A percentile compares a stretch with the other conserved stretches of the same genome.
Evolutionary conservation across 2,797 vertebrate species (phyloP).

Genomic region (Catostomus latipinnis): DNA sequence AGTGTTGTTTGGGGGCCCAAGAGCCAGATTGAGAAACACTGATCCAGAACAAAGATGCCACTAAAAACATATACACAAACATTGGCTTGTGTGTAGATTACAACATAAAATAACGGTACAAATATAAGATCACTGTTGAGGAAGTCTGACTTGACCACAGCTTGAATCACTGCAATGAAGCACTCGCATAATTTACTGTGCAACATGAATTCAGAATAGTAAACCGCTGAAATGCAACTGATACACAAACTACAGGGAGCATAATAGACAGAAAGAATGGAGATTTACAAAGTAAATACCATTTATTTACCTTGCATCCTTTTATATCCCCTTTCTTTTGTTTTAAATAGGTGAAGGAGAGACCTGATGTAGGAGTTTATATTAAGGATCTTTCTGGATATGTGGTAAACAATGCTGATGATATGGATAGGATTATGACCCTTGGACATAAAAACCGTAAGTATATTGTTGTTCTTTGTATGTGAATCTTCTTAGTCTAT

Average conservation of each 20-base stretch:
- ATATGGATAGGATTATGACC: conserved; percentile 99
- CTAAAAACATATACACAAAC: not conserved
- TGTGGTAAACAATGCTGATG: conserved; percentile 97
- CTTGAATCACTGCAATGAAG: not conserved
- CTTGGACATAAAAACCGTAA: conserved; percentile 98
- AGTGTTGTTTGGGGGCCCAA: not conserved
- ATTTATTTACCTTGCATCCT: too few species aligned
- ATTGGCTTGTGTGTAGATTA: not conserved
- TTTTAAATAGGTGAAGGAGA: conserved; percentile 88
- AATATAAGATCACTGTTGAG: not conserved
- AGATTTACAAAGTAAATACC: too few species aligned
- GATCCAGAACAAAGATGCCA: not conserved
- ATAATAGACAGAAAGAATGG: too few species aligned
- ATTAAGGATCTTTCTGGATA: conserved; percentile 98
- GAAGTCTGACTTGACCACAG: not conserved
- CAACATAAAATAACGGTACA: not conserved
- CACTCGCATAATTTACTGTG: not conserved
- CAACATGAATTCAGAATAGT: not conserved
- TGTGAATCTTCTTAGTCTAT: not conserved
- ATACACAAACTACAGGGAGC: not conserved
- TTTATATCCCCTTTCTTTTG: too few species aligned
- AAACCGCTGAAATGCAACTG: not conserved
- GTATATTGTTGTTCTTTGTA: conserved; percentile 53
- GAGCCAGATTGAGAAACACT: not conserved
- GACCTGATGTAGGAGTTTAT: conserved; percentile 97